Evolutionary conservation across 1,140 invertebrate species (phyloP), one percentile per base, ranked within the genome.

Genomic region (Hyposmocoma kahamanoa): DNA sequence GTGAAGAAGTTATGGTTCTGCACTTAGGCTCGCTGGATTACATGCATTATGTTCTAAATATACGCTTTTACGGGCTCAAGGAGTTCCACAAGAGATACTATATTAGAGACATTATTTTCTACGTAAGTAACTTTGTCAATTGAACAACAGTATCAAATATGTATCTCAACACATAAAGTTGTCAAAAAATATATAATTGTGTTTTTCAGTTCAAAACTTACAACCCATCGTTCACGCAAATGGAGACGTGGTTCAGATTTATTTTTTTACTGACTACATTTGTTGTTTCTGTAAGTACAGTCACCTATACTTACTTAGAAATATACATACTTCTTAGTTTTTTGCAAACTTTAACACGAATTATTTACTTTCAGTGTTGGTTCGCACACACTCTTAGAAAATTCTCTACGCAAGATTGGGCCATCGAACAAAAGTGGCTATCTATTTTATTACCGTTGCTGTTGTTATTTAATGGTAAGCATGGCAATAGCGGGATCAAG

Each of bases 351-450:
- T 28, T 11, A 28, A 28, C 6, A 28, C 24, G 24, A 34, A 9
- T 19, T 3, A 41, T 49, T 32, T 44, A 55, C 11, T 87, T 88
- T 47, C 83, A 98, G 97, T 97, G 94, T 75, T 96, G 95, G 92
- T 98, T 97, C 86, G 93, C 93, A 3, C 94, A 97, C 83, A 92
- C 92, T 0, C 86, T 99, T 44, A 89, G 95, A 66, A 96, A 94
- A 74, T 98, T 96, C 87, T 91, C 93, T 0, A 87, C 97, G 2
- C 90, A 92, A 59, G 96, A 98, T 83, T 99, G 97, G 97, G 97
- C 97, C 3, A 97, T 98, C 60, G 97, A 99, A 86, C 97, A 99
- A 72, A 97, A 96, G 84, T 99, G 97, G 97, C 92, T 98, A 65
- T 95, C 95, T 0, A 83, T 97, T 18, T 87, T 99, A 19, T 86